Base-by-base conservation (phyloP, 2,113 vertebrate species). In the Lagopus muta region DNA sequence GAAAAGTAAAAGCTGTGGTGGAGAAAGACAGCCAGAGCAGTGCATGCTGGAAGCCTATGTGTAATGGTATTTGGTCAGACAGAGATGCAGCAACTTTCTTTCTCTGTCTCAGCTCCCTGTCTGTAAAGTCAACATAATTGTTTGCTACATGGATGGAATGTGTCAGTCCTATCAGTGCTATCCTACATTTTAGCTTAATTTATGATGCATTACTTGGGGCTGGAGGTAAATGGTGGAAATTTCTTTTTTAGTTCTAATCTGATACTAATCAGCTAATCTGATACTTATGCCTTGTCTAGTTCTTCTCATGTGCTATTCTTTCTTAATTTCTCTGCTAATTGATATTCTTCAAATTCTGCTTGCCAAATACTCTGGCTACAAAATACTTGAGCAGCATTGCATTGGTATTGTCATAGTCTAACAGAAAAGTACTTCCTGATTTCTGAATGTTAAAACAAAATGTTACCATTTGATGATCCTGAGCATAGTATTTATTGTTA, bases 171-270 rank as follows among this genome's bases (percentile, higher is more conserved):
- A 11, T 11, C 20, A 11, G 20, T 22, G 18, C 61, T 85, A 78
- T 61, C 77, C 77, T 93, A 52, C 36, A n/a, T 91, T 96, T 92
- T 61, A 69, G 66, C 86, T 93, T 89, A 54, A 80, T 90, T 91
- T 52, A 50, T 89, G 77, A 52, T 75, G 34, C 32, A 5, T 58
- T 92, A 81, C 69, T 93, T 85, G 82, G 73, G 34, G 75, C 72
- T 88, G 83, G 72, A 95, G 81, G 75, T 89, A 66, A 87, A 66
- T 69, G 45, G 43, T 64, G 64, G 73, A 88, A 80, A 72, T 88
- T n/a, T 73, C 8, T 89, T 93, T 48, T 61, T 66, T 27, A 86
- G 72, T 82, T 84, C 48, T 89, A 50, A 88, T 90, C 67, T 22
- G 57, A 83, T 85, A 77, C 83, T 80, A 38, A 38, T 38, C 92